Evolutionary conservation across 2,888 invertebrate genomes (phyloP).

Genomic region (Tetramorium bicarinatum): DNA sequence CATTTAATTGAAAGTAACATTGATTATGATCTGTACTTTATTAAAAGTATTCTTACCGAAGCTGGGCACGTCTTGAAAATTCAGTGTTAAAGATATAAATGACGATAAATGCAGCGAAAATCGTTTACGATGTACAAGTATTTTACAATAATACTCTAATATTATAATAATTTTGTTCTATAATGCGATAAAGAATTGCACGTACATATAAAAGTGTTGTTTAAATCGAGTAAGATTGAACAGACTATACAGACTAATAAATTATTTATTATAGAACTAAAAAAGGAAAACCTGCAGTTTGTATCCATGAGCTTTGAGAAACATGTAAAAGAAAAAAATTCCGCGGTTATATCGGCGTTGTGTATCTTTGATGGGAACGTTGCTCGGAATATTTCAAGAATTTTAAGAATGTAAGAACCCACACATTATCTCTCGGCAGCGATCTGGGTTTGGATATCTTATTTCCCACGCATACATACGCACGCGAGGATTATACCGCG

Average conservation of each 20-base stretch:
- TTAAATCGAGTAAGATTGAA: background rate
- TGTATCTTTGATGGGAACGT: slow-evolving; percentile 33
- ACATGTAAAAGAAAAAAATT: slow-evolving; percentile 8
- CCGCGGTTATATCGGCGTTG: background rate
- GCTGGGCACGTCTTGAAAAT: background rate
- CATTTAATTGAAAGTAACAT: background rate
- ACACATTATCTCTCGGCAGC: slow-evolving; percentile 29
- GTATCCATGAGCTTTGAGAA: slow-evolving; percentile 6
- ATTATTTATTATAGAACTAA: background rate
- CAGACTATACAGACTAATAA: background rate
- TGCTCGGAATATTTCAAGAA: slow-evolving; percentile 51
- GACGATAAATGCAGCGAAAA: background rate
- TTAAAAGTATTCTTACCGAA: background rate
- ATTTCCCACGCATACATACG: slow-evolving; percentile 46
- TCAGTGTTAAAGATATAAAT: background rate
- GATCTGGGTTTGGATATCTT: slow-evolving; percentile 48
- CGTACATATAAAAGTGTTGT: background rate
- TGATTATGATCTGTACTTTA: background rate
- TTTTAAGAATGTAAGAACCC: slow-evolving; percentile 45
- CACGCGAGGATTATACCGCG: slow-evolving; percentile 24
- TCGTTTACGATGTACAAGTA: background rate
- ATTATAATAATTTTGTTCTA: background rate
- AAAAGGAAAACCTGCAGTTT: background rate
- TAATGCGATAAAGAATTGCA: background rate
- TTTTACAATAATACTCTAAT: background rate